Evolutionary conservation across 2,113 vertebrate genomes (phyloP).

Genomic region (Chamaetylas fuelleborni): DNA sequence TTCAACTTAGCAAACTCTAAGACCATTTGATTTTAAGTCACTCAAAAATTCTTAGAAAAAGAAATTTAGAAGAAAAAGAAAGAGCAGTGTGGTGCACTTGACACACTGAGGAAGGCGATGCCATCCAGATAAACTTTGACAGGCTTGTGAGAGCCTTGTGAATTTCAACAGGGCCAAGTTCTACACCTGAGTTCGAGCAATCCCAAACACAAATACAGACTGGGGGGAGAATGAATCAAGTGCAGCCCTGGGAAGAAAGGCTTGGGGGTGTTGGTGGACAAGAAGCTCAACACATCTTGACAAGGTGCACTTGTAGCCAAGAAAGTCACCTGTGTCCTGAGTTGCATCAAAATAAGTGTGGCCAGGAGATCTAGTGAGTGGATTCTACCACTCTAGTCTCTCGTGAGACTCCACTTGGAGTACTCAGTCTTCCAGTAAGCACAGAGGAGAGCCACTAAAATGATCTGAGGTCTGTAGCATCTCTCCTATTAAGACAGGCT

Average conservation of each 20-base stretch:
- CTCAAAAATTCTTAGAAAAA: background rate
- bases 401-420: background rate
- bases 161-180: background rate
- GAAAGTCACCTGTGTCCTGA: too few relatives aligned
- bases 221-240: background rate
- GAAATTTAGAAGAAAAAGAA: background rate
- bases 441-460: fast-evolving
- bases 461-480: background rate
- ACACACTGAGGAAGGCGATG: background rate
- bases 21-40: background rate
- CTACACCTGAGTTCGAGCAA: background rate
- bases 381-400: background rate
- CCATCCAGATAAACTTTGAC: background rate
- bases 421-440: background rate
- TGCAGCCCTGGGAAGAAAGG: background rate
- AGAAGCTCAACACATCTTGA: fast-evolving
- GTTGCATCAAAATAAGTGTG: background rate
- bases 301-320: background rate
- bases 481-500: background rate
- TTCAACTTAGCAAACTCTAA: background rate
- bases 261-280: background rate
- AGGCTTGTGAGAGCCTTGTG: background rate
- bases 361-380: background rate
- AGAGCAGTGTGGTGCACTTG: background rate
- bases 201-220: background rate